Evolutionary conservation across 37 sponge, comb jelly and placozoan genomes (phyloP).

Genomic region (Tethya wilhelma): DNA sequence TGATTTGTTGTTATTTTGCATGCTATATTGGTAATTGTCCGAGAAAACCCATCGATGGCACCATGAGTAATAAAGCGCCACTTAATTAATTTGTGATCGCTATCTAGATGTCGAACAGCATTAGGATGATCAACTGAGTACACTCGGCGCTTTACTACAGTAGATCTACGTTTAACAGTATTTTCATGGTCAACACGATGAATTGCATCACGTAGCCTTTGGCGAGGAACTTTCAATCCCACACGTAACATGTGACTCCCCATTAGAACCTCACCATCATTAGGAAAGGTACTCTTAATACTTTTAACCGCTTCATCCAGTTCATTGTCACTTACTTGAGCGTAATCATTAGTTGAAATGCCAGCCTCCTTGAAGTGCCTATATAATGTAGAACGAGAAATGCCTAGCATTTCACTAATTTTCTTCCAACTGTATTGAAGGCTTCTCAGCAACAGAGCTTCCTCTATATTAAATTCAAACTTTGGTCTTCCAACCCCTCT

Average conservation of each 20-base stretch:
- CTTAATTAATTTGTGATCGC: conserved; percentile 54
- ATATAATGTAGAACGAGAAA: conserved; percentile 28
- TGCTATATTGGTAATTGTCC: conserved; percentile 9
- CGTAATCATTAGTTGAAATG: not conserved
- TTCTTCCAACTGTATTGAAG: not conserved
- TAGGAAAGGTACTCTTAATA: conserved; percentile 11
- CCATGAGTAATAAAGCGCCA: conserved; percentile 39
- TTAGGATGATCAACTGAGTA: conserved; percentile 35
- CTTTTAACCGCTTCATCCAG: conserved; percentile 3
- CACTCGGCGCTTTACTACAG: conserved; percentile 14
- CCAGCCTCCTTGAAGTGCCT: conserved; percentile 8
- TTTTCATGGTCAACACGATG: conserved; percentile 52
- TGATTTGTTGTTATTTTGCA: conserved; percentile 39
- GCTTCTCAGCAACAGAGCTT: not conserved
- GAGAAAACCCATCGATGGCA: conserved; percentile 43
- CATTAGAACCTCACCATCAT: conserved; percentile 50
- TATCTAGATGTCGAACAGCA: conserved; percentile 47
- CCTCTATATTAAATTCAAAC: not conserved
- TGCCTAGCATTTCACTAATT: conserved; percentile 1
- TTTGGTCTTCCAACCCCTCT: conserved; percentile 22
- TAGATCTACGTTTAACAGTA: conserved; percentile 7
- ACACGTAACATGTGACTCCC: not conserved
- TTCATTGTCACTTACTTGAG: not conserved
- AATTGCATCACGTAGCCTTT: conserved; percentile 28
- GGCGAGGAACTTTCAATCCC: conserved; percentile 24